These are phyloP conservation scores for Synanthedon myopaeformis DNA, from an alignment of 2,888 invertebrate species.

Conservation along the genomic window DNA sequence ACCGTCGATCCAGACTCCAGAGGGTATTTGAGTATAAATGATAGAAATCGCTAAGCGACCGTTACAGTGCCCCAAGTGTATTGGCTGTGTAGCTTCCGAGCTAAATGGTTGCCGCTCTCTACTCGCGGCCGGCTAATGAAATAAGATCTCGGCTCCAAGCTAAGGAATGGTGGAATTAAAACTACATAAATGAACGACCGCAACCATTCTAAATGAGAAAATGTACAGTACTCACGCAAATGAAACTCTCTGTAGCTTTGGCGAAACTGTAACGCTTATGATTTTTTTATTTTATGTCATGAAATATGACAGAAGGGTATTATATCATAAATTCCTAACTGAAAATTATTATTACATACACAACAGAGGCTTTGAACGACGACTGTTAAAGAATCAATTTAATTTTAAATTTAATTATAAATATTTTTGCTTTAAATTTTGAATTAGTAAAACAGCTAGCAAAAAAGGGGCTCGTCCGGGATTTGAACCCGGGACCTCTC, in stretches of 20 bases:
- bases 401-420: no score
- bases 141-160: constrained; percentile 60
- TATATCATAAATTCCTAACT: no score
- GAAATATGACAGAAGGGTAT: no score
- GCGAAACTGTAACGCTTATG: constrained; percentile 6
- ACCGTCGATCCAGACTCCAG: no score
- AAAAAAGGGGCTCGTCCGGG: constrained; percentile 46
- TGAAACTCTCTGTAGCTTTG: not conserved
- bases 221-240: constrained; percentile 14
- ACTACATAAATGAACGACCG: constrained; percentile 63
- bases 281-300: constrained; percentile 1
- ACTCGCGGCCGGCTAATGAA: constrained; percentile 63
- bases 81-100: constrained; percentile 40
- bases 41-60: not conserved
- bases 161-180: constrained; percentile 70
- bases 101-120: constrained; percentile 53
- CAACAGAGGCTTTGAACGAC: no score
- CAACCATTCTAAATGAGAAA: constrained; percentile 42
- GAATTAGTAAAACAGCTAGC: no score
- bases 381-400: no score
- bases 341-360: no score
- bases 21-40: no score
- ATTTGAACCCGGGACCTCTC: constrained; percentile 63
- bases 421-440: no score
- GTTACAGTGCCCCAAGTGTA: not conserved